Evolutionary conservation across 2,888 invertebrate species (phyloP).

Genomic region (Chesias legatella): DNA sequence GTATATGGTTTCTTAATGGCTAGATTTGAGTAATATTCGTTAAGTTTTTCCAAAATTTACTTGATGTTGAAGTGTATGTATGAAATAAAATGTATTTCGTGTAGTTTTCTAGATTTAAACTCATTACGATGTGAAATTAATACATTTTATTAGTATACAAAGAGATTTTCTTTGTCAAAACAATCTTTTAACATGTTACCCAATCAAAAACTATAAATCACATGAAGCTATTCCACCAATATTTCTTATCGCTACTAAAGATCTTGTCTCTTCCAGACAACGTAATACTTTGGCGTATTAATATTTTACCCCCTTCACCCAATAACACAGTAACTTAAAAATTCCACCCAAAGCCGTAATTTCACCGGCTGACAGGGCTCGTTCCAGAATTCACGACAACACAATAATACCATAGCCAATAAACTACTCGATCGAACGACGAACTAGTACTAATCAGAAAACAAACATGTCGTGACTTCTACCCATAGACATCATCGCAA

Average conservation of each 20-base stretch:
- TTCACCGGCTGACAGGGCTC: slow-evolving; percentile 7
- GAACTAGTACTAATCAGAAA: slow-evolving; percentile 36
- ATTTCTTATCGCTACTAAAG: slow-evolving; percentile 1
- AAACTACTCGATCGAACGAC: slow-evolving; percentile 31
- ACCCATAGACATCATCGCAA: slow-evolving; percentile 62
- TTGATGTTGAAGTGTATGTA: too few species aligned
- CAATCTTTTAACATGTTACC: too few species aligned
- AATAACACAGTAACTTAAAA: slow-evolving; percentile 29
- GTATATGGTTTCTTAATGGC: too few species aligned
- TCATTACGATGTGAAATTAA: too few species aligned
- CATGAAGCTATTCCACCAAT: neutral
- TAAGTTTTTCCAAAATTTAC: too few species aligned
- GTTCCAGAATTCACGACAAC: slow-evolving; percentile 23
- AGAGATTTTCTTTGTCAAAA: too few species aligned
- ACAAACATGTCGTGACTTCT: slow-evolving; percentile 64
- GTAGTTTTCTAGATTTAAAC: too few species aligned
- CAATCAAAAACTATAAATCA: too few species aligned
- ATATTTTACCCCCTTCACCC: slow-evolving; percentile 17
- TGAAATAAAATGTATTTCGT: too few species aligned
- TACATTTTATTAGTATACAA: too few species aligned
- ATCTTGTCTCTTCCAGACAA: slow-evolving; percentile 3
- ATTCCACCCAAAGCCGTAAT: slow-evolving; percentile 13
- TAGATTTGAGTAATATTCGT: too few species aligned
- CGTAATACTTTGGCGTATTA: slow-evolving; percentile 8
- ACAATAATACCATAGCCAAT: slow-evolving; percentile 31